Base-by-base conservation (phyloP, 1,140 invertebrate species). In the Sycophila sp. region DNA sequence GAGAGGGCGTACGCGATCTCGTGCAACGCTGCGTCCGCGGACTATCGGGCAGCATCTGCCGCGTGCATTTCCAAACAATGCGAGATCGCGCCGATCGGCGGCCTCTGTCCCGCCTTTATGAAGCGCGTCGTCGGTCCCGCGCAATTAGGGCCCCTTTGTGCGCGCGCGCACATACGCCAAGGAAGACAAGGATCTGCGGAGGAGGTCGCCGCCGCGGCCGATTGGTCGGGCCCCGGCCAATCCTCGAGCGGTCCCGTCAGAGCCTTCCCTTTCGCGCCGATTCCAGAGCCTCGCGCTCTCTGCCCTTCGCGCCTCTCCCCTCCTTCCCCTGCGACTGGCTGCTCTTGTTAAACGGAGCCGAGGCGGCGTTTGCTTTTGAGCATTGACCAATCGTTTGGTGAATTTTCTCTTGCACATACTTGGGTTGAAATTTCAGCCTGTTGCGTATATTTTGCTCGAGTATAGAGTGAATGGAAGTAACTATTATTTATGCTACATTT, bases 51-150 rank as follows among this genome's bases (percentile, higher is more conserved):
- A 2, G 42, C 72, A 85, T 84, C 83, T 74, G 65, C 69, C 73
- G 78, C 77, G 77, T 78, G n/a, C n/a, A 84, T 84, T 85, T 84
- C 81, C 82, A 85, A 85, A 85, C 83, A 84, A 83, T 85, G 82
- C 76, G 66, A 62, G 56, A 19, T 53, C 49, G 77, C 76, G 66
- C 19, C 67, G 55, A 64, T 40, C 59, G 65, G 19, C 28, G 5
- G 30, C 32, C n/a, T 26, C 47, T n/a, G n/a, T 26, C 47, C 47
- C 8, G 19, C 24, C 56, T 59, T 32, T 59, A 56, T 56, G 28
- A 32, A 22, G 60, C 51, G 34, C 24, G 26, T 28, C 49, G 49
- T 10, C n/a, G 22, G 51, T 49, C 15, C 22, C 49, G 2, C 30
- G 36, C 66, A 53, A 59, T 69, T 60, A 38, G 53, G 30, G n/a